These are phyloP conservation scores for Beris chalybata DNA, from an alignment of 2,888 invertebrate species.

Conservation along the genomic window DNA sequence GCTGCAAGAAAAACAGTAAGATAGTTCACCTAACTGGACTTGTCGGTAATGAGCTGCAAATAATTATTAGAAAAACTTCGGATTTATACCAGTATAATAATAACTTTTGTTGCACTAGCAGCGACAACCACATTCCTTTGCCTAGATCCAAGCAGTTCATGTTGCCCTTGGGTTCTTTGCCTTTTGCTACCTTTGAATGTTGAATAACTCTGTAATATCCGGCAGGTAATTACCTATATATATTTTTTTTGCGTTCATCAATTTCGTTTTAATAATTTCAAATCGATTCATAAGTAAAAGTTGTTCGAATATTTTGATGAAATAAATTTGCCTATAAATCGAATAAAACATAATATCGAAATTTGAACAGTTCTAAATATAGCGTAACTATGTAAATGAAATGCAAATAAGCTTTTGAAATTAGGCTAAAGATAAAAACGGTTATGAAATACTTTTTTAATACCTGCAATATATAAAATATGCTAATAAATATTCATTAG, in stretches of 20 bases:
- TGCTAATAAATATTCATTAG: not conserved
- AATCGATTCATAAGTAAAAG: conserved; percentile 19
- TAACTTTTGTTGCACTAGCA: not conserved
- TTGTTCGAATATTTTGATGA: conserved; percentile 1
- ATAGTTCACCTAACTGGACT: conserved; percentile 8
- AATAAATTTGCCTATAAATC: not conserved
- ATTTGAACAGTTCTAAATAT: not conserved
- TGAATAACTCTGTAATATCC: not conserved
- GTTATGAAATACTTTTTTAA: too few relatives aligned
- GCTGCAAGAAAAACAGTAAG: not conserved
- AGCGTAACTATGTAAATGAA: not conserved
- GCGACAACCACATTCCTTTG: not conserved
- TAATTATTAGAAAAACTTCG: not conserved
- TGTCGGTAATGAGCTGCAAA: not conserved
- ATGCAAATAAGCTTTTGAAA: not conserved
- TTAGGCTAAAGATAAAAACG: too few relatives aligned
- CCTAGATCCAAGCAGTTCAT: not conserved
- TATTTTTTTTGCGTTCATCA: not conserved
- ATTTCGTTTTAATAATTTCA: conserved; percentile 2
- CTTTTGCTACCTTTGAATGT: not conserved
- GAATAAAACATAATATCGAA: not conserved
- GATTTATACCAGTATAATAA: not conserved
- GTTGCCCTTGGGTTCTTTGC: conserved; percentile 15
- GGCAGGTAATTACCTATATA: too few relatives aligned
- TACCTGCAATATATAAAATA: too few relatives aligned